Percentiles rank a stretch among this genome's conserved stretches.
phyloP scores from a whole-genome alignment of 2,113 vertebrate genomes.

The Maccullochella peelii region DNA sequence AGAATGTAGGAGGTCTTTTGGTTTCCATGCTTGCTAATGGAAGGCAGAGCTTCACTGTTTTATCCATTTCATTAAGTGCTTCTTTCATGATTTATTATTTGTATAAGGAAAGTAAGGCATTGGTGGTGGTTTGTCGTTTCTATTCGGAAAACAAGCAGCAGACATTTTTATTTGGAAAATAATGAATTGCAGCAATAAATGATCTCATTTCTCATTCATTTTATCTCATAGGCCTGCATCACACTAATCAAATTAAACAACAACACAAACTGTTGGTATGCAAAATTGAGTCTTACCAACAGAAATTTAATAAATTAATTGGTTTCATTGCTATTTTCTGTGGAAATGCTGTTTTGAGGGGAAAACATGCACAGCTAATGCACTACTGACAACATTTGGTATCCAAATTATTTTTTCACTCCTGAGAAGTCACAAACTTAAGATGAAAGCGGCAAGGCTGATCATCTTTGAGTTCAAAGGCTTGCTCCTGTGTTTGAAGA shows the following conservation, averaged over 20 bases:
- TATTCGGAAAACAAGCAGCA: conserved; percentile 24
- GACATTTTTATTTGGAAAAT: conserved; percentile 32
- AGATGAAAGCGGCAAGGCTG: conserved; percentile 51
- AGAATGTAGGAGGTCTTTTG: conserved; percentile 53
- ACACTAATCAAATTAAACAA: conserved; percentile 32
- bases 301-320: conserved; percentile 27
- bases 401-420: conserved; percentile 28
- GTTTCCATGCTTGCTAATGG: conserved; percentile 42
- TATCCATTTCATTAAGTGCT: conserved; percentile 52
- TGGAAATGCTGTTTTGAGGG: conserved; percentile 8
- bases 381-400: conserved; percentile 22
- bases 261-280: conserved; percentile 19
- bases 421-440: conserved; percentile 40
- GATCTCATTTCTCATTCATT: conserved; percentile 29
- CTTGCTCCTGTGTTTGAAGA: conserved; percentile 51
- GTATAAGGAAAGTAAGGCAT: conserved; percentile 13
- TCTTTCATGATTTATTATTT: conserved; percentile 49
- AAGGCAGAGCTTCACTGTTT: conserved; percentile 27
- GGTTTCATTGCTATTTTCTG: conserved; percentile 20
- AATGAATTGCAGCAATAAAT: conserved; percentile 26
- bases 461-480: conserved; percentile 63
- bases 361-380: conserved; percentile 25
- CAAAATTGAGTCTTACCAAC: conserved; percentile 32
- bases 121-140: conserved; percentile 22
- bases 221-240: conserved; percentile 3